Conservation (phyloP, 2,888 invertebrate species). For the Xylocampa areola region DNA sequence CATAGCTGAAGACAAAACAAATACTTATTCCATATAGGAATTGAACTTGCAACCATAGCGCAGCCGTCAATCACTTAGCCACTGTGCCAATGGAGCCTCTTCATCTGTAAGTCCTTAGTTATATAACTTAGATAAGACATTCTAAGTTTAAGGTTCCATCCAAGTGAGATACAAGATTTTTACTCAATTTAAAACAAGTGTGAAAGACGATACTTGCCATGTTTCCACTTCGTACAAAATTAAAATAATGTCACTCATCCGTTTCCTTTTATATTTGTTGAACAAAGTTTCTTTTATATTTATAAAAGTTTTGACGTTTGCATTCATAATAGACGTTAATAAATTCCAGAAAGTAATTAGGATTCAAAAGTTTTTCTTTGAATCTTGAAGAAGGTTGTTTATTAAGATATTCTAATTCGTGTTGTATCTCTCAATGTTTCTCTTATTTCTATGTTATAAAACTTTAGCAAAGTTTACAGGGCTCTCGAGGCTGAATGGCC, state of each 20-base stretch:
- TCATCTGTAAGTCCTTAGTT: too few relatives aligned
- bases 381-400: constrained; percentile 13
- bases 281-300: constrained; percentile 16
- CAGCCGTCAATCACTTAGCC: too few relatives aligned
- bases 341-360: constrained; percentile 52
- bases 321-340: constrained; percentile 51
- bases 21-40: too few relatives aligned
- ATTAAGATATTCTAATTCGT: constrained; percentile 26
- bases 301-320: constrained; percentile 50
- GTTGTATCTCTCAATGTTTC: not conserved
- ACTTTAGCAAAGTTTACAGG: not conserved
- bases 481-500: constrained; percentile 1
- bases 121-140: too few relatives aligned
- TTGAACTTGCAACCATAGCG: too few relatives aligned
- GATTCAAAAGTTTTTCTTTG: constrained; percentile 45
- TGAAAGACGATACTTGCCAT: not conserved
- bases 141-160: too few relatives aligned
- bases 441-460: constrained; percentile 3
- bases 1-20: too few relatives aligned
- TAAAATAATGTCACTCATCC: constrained; percentile 32
- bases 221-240: not conserved
- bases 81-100: too few relatives aligned
- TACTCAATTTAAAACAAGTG: too few relatives aligned
- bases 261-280: constrained; percentile 25
- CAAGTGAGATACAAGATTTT: too few relatives aligned